Conservation (phyloP, 2,888 invertebrate genomes). For the Hypsopygia costalis region DNA sequence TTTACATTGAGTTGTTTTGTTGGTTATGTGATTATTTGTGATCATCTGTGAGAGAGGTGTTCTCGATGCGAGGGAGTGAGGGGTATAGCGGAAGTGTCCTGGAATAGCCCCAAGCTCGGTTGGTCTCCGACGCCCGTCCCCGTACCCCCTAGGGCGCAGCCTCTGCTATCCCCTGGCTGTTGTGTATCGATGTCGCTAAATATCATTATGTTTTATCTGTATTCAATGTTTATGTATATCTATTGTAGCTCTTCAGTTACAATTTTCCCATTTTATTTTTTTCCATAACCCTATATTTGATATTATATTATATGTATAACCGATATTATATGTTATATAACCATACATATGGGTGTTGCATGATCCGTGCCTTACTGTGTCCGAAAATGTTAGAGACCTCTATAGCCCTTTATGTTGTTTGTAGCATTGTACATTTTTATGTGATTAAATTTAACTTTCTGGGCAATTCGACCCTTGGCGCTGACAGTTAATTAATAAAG, state of each 20-base stretch:
- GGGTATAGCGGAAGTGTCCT: slow-evolving; percentile 78
- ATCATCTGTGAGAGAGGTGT: slow-evolving; percentile 80
- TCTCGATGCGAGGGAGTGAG: slow-evolving; percentile 80
- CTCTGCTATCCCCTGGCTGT: slow-evolving; percentile 79
- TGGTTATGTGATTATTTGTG: slow-evolving; percentile 74
- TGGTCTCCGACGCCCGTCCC: slow-evolving; percentile 67
- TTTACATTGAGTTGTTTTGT: slow-evolving; percentile 70
- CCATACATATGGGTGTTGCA: slow-evolving; percentile 77
- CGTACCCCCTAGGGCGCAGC: slow-evolving; percentile 72
- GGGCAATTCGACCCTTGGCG: slow-evolving; percentile 50
- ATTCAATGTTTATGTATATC: slow-evolving; percentile 68
- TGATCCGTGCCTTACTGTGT: slow-evolving; percentile 77
- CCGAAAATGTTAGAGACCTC: slow-evolving; percentile 70
- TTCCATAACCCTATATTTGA: slow-evolving; percentile 37
- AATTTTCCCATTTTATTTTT: slow-evolving; percentile 34
- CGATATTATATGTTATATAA: slow-evolving; percentile 42
- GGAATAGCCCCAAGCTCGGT: slow-evolving; percentile 73
- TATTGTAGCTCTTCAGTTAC: slow-evolving; percentile 64
- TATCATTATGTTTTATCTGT: slow-evolving; percentile 57
- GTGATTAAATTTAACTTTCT: slow-evolving; percentile 47
- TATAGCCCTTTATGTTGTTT: slow-evolving; percentile 77
- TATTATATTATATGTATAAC: slow-evolving; percentile 37
- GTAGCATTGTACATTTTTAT: slow-evolving; percentile 69
- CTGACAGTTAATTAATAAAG: slow-evolving; percentile 65
- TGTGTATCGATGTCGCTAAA: slow-evolving; percentile 78